Percentiles rank a stretch among this genome's conserved stretches.
phyloP scores from a whole-genome alignment of 2,113 vertebrate genomes.

The Dinomys branickii region DNA sequence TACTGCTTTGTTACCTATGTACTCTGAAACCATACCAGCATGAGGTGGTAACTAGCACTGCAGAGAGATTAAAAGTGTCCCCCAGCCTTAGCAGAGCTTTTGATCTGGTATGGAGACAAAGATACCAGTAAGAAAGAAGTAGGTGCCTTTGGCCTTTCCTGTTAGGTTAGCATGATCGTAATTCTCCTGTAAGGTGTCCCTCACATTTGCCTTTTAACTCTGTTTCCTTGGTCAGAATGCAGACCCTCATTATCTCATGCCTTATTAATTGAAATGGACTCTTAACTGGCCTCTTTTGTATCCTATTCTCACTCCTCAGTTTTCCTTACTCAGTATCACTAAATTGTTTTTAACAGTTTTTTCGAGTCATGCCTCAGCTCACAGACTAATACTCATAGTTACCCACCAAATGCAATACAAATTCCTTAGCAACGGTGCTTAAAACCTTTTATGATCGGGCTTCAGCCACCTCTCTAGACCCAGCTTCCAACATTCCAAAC shows the following conservation, averaged over 20 bases:
- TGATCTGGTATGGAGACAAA: neutral
- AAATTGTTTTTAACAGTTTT: neutral
- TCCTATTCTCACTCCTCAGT: neutral
- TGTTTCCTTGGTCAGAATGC: neutral
- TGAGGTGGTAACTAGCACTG: neutral
- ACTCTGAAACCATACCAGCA: neutral
- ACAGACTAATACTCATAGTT: neutral
- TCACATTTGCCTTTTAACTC: slow-evolving; percentile 6
- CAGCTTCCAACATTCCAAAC: neutral
- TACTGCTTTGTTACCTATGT: neutral
- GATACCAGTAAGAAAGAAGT: neutral
- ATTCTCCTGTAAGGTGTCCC: neutral
- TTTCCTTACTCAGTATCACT: neutral
- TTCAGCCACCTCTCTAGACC: neutral
- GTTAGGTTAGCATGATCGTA: slow-evolving; percentile 35
- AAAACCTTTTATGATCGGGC: neutral
- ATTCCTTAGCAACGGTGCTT: neutral
- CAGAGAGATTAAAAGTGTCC: slow-evolving; percentile 20
- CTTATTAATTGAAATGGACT: slow-evolving; percentile 11
- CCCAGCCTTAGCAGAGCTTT: neutral
- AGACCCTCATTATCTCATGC: neutral
- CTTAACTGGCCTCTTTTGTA: neutral
- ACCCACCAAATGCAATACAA: neutral
- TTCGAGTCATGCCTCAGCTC: neutral
- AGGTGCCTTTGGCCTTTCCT: neutral